Percentiles rank a stretch among this genome's conserved stretches.
phyloP scores from a whole-genome alignment of 1,140 invertebrate genomes.

The Telenomus remus region DNA sequence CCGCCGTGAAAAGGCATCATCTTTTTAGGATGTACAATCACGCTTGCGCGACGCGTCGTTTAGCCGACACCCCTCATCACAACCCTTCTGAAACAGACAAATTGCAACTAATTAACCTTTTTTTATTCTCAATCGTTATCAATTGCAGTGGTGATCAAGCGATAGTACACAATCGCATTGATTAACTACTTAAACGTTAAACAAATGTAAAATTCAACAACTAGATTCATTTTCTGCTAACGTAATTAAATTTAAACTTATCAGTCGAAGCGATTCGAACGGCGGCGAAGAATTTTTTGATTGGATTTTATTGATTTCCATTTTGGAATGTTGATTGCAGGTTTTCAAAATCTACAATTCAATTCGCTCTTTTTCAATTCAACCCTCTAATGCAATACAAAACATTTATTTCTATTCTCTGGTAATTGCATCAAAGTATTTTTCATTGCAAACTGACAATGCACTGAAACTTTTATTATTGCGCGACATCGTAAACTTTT shows the following conservation, averaged over 20 bases:
- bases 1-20: conserved; percentile 67
- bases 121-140: conserved; percentile 16
- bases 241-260: conserved; percentile 1
- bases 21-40: conserved; percentile 64
- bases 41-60: conserved; percentile 51
- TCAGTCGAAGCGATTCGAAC: not conserved
- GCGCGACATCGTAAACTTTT: too few species aligned
- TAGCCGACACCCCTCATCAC: conserved; percentile 75
- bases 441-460: not conserved
- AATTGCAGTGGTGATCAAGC: not conserved
- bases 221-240: too few species aligned
- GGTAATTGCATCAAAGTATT: not conserved
- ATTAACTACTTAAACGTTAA: too few species aligned
- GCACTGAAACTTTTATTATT: too few species aligned
- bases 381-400: not conserved
- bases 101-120: conserved; percentile 21
- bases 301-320: conserved; percentile 2
- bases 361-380: conserved; percentile 3
- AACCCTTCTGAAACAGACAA: conserved; percentile 57
- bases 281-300: conserved; percentile 1
- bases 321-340: conserved; percentile 1
- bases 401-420: not conserved
- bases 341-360: conserved; percentile 4
- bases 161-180: not conserved
- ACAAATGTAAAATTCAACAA: too few species aligned